These are phyloP conservation scores for Gallinago stenura DNA, from an alignment of 2,797 vertebrate genomes.

Conservation along the genomic window DNA sequence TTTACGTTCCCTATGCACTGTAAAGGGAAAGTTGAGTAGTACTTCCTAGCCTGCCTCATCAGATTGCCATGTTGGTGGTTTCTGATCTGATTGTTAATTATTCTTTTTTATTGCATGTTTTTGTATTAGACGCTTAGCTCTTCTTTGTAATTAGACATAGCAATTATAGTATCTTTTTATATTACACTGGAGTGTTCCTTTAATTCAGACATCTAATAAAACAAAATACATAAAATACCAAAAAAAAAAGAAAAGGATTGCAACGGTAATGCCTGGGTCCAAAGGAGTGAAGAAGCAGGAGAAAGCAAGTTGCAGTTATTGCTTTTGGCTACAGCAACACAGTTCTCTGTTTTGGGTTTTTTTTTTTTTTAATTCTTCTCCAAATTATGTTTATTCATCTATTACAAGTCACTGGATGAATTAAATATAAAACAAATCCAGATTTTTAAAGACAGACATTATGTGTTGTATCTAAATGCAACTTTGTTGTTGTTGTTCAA, in stretches of 20 bases:
- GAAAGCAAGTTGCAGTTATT: neutral
- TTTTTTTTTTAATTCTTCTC: neutral
- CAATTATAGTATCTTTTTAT: slow-evolving; percentile 35
- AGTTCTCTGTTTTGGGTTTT: neutral
- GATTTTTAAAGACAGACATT: slow-evolving; percentile 7
- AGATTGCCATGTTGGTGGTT: neutral
- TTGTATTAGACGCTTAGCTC: slow-evolving; percentile 30
- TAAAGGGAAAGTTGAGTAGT: neutral
- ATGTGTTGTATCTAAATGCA: neutral
- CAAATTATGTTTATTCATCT: slow-evolving; percentile 35
- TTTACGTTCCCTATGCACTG: neutral
- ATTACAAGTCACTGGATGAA: slow-evolving; percentile 17
- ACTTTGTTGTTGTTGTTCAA: neutral
- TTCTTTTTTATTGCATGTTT: slow-evolving; percentile 18
- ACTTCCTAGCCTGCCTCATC: neutral
- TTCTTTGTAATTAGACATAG: slow-evolving; percentile 49
- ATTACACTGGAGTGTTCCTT: slow-evolving; percentile 42
- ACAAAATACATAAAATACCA: slow-evolving; percentile 15
- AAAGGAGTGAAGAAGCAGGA: neutral
- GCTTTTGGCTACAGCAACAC: slow-evolving; percentile 1
- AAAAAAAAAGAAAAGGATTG: neutral
- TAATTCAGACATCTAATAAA: slow-evolving; percentile 42
- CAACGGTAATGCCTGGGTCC: neutral
- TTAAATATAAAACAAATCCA: slow-evolving; percentile 38
- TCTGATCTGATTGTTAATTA: slow-evolving; percentile 1